Percentiles rank a stretch among this genome's conserved stretches.
Conservation (phyloP, 1,140 invertebrate genomes). For the Gryon sp. region DNA sequence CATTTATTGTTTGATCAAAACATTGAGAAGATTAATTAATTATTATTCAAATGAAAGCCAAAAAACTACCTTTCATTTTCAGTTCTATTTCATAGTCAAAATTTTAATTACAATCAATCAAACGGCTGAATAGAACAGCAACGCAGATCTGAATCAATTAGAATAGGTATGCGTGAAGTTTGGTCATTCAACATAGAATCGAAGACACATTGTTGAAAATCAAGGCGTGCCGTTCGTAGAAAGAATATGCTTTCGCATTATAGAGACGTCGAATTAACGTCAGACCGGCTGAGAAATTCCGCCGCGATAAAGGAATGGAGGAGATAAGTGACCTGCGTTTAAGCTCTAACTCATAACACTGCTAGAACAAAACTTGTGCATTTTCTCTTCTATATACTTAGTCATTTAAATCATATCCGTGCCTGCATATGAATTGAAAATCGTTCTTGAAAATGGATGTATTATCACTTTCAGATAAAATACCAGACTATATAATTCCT, state of each 20-base stretch:
- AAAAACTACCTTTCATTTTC: conserved; percentile 3
- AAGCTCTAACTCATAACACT: conserved; percentile 14
- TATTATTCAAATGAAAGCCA: too few species aligned
- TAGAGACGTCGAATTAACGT: conserved; percentile 44
- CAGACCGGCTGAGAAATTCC: conserved; percentile 29
- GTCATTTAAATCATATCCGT: too few species aligned
- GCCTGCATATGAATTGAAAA: too few species aligned
- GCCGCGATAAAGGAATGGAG: conserved; percentile 27
- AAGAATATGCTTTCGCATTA: conserved; percentile 26
- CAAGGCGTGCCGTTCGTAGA: conserved; percentile 28
- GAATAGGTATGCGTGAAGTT: conserved; percentile 33
- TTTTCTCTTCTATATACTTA: conserved; percentile 23
- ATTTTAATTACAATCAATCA: conserved; percentile 23
- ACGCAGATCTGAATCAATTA: conserved; percentile 16
- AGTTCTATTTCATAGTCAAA: neutral
- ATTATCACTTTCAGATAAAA: too few species aligned
- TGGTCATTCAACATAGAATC: conserved; percentile 17
- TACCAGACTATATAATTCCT: too few species aligned
- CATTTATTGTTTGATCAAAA: too few species aligned
- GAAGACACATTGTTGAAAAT: conserved; percentile 33
- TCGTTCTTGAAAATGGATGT: too few species aligned
- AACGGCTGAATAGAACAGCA: conserved; percentile 3
- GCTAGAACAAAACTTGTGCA: conserved; percentile 29
- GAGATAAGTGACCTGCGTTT: conserved; percentile 42
- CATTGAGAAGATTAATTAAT: too few species aligned